Evolutionary conservation across 2,113 vertebrate genomes (phyloP).

Genomic region (Pithys albifrons): DNA sequence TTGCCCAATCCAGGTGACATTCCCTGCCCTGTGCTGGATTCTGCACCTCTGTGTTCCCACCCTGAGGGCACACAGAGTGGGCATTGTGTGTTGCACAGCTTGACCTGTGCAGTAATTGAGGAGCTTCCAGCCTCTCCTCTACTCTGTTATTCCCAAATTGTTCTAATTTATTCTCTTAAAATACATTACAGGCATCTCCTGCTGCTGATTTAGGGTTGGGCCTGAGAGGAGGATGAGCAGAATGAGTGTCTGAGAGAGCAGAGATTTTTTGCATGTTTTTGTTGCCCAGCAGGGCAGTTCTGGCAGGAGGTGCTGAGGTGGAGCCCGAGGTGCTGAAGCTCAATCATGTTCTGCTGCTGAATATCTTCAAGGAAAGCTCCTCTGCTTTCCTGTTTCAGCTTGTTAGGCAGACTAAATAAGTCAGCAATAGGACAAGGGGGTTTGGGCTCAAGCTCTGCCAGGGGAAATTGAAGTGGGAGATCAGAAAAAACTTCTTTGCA

Average conservation of each 20-base stretch:
- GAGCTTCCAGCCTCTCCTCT: neutral
- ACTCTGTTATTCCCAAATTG: neutral
- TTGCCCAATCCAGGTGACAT: neutral
- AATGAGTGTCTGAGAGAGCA: neutral
- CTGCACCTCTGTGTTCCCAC: neutral
- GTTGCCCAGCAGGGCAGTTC: neutral
- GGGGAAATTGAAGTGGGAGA: too few relatives aligned
- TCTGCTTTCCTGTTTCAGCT: too few relatives aligned
- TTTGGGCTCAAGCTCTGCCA: too few relatives aligned
- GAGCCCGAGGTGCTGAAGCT: neutral
- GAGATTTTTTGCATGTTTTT: neutral
- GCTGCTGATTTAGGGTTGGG: neutral
- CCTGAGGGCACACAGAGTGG: too few relatives aligned
- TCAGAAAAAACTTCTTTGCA: too few relatives aligned
- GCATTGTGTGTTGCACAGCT: neutral
- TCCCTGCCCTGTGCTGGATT: neutral
- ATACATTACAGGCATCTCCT: accelerated
- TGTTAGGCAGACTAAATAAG: too few relatives aligned
- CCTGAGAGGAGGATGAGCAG: neutral
- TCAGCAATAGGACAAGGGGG: too few relatives aligned
- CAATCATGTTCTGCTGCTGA: accelerated
- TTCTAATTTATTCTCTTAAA: neutral
- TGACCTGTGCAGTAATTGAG: neutral
- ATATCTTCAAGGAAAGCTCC: neutral
- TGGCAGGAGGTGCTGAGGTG: neutral